These are phyloP conservation scores for Laticauda colubrina DNA, from an alignment of 2,113 vertebrate genomes.

Conservation along the genomic window DNA sequence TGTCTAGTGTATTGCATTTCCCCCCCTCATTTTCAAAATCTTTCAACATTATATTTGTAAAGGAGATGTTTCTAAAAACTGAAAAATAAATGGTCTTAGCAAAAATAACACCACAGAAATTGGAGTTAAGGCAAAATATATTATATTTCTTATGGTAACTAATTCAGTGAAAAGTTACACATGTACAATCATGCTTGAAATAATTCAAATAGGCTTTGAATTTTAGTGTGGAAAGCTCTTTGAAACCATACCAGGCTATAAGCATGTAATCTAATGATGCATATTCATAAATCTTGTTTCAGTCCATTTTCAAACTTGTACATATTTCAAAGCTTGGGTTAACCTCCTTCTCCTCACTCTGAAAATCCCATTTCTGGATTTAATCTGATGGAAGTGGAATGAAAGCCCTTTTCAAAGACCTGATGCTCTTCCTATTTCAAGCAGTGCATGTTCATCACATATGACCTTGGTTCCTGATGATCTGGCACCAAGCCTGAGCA, in stretches of 20 bases:
- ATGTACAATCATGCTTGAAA: slow-evolving; percentile 7
- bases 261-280: slow-evolving; percentile 37
- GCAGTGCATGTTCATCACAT: slow-evolving; percentile 29
- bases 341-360: not conserved
- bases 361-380: slow-evolving; percentile 48
- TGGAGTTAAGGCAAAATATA: not conserved
- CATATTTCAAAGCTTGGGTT: slow-evolving; percentile 30
- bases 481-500: slow-evolving; percentile 26
- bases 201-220: not conserved
- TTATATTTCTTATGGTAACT: not conserved
- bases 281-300: slow-evolving; percentile 48
- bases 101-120: slow-evolving; percentile 7
- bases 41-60: slow-evolving; percentile 51
- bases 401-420: slow-evolving; percentile 24
- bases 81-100: slow-evolving; percentile 28
- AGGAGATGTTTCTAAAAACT: slow-evolving; percentile 54
- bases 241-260: slow-evolving; percentile 29
- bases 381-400: slow-evolving; percentile 38
- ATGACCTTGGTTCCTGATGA: slow-evolving; percentile 37
- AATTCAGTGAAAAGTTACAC: slow-evolving; percentile 18
- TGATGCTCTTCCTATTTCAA: slow-evolving; percentile 34
- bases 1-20: slow-evolving; percentile 31
- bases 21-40: slow-evolving; percentile 36
- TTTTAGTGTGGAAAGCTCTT: not conserved
- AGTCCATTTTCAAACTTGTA: slow-evolving; percentile 38